phyloP scores from a whole-genome alignment of 2,797 vertebrate species.

The Bovichtus diacanthus region DNA sequence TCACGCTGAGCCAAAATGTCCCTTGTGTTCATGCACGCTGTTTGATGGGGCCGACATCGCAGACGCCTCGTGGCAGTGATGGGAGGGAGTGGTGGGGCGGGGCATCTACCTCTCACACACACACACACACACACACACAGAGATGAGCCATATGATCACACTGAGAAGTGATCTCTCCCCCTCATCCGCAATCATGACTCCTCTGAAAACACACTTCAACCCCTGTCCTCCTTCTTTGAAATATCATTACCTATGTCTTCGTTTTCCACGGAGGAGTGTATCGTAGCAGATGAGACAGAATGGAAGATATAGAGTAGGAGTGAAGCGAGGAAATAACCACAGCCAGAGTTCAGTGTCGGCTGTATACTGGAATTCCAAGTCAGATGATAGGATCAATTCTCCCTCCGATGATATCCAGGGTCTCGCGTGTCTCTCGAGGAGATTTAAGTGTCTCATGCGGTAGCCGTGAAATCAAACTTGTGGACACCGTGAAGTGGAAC shows the following conservation, averaged over 20 bases:
- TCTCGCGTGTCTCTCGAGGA: conserved; percentile 21
- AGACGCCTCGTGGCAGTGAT: conserved; percentile 45
- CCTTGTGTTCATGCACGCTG: conserved; percentile 11
- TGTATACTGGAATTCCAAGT: conserved; percentile 44
- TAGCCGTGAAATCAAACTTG: conserved; percentile 7
- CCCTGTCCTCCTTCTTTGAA: conserved; percentile 60
- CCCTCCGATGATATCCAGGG: conserved; percentile 14
- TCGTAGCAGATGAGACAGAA: conserved; percentile 69
- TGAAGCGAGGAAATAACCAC: conserved; percentile 38
- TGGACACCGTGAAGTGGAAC: conserved; percentile 11
- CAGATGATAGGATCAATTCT: conserved; percentile 34
- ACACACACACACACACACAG: background rate
- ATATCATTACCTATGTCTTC: conserved; percentile 71
- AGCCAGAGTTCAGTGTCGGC: conserved; percentile 33
- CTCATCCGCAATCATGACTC: conserved; percentile 34
- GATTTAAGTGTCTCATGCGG: conserved; percentile 14
- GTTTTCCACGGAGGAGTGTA: conserved; percentile 38
- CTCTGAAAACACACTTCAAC: conserved; percentile 39
- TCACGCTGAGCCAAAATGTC: conserved; percentile 20
- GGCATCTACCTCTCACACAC: conserved; percentile 8
- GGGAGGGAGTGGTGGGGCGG: conserved; percentile 58
- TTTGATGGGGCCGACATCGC: conserved; percentile 53
- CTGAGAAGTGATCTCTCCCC: conserved; percentile 51
- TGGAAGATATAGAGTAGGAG: conserved; percentile 58
- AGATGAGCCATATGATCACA: conserved; percentile 69